Evolutionary conservation across 2,888 invertebrate species (phyloP), one percentile per base, ranked within the genome.

Genomic region (Psylliodes chrysocephalus): DNA sequence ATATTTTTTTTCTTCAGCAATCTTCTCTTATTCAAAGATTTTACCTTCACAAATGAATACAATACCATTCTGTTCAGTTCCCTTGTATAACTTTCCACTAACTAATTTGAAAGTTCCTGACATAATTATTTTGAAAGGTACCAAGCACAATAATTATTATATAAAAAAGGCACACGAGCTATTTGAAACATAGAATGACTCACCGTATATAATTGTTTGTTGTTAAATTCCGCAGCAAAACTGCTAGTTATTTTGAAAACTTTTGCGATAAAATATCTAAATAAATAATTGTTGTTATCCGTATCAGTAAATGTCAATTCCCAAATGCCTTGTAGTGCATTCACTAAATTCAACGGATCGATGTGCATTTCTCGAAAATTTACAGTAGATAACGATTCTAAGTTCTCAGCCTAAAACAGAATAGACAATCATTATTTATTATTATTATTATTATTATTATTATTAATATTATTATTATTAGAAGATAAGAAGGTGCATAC

Each of bases 171-270:
- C 22, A 66, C 40, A 49, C 17, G 8, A 49, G 38, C 15, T 18
- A 61, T 61, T 28, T 8, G 1, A 22, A 30, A 56, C 52, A 51
- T 42, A n/a, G n/a, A 4, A 12, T 53, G 47, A 67, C 69, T 67
- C 61, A 69, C 69, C 52, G 18, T 62, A 51, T 64, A 59, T 42
- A 69, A 49, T 60, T 69, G 63, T 47, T 55, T 62, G 51, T 59
- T 60, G 54, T 56, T 63, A 35, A 67, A 67, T 60, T 69, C 67
- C 44, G 2, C 6, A 19, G 64, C 28, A 52, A 65, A 61, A 52
- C 52, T 63, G 12, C 54, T 62, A 25, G 77, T 77, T 44, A 74
- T 67, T 66, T 68, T 69, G 55, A 64, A 68, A 44, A 76, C 66
- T 54, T 64, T 74, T 7, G 19, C 40, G 55, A 74, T 44, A 63